A percentile compares a stretch with the other conserved stretches of the same genome.
These are phyloP conservation scores for Aleiodes leptofemur DNA, from an alignment of 2,888 invertebrate genomes.

Conservation along the genomic window DNA sequence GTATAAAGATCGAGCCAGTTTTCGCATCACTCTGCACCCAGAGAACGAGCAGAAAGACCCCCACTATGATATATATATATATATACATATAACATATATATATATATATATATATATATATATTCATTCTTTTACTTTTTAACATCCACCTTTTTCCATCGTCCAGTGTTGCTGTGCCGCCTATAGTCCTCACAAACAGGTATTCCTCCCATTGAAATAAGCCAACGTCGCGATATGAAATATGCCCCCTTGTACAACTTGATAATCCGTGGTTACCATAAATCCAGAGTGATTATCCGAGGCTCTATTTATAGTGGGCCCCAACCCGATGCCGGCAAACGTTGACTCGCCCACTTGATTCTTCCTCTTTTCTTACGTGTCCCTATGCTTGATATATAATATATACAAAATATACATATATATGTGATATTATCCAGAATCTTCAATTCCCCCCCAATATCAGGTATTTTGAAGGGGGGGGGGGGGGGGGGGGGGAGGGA, in stretches of 20 bases:
- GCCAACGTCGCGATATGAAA: conserved; percentile 74
- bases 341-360: conserved; percentile 40
- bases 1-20: conserved; percentile 42
- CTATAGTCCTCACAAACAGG: conserved; percentile 62
- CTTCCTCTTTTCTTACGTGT: conserved; percentile 43
- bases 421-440: conserved; percentile 32
- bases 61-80: conserved; percentile 14
- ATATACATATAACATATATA: not conserved
- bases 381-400: conserved; percentile 39
- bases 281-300: conserved; percentile 75
- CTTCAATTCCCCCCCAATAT: conserved; percentile 41
- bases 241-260: conserved; percentile 75
- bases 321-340: conserved; percentile 19
- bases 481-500: no score
- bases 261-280: conserved; percentile 76
- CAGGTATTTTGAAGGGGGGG: not conserved
- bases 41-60: conserved; percentile 10
- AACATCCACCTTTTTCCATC: conserved; percentile 23
- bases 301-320: conserved; percentile 72
- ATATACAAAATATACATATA: not conserved
- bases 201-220: conserved; percentile 73
- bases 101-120: not conserved
- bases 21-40: conserved; percentile 39
- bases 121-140: conserved; percentile 16
- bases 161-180: conserved; percentile 29